These are phyloP conservation scores for Platycnemis pennipes DNA, from an alignment of 2,888 invertebrate species.

Conservation along the genomic window DNA sequence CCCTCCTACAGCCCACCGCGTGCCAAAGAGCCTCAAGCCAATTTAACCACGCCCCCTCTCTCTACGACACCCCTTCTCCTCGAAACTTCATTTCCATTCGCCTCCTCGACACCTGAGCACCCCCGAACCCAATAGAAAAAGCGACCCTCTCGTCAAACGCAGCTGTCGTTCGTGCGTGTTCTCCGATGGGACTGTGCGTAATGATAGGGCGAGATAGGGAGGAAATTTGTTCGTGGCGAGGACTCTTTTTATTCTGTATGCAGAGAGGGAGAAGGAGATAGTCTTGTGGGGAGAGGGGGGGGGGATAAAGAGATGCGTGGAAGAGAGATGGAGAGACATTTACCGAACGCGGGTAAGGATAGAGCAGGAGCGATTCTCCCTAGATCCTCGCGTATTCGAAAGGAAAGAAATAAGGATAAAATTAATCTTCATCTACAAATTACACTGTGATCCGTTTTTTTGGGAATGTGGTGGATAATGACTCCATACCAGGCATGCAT, in stretches of 20 bases:
- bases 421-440: too few species aligned
- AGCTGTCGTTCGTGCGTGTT: neutral
- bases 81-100: neutral
- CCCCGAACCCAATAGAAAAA: neutral
- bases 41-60: neutral
- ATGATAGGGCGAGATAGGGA: neutral
- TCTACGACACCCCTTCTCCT: constrained; percentile 2
- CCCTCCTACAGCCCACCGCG: too few species aligned
- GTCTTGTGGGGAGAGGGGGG: neutral
- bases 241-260: neutral
- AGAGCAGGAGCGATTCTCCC: too few species aligned
- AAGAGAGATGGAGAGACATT: too few species aligned
- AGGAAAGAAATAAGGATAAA: too few species aligned
- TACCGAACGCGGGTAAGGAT: too few species aligned
- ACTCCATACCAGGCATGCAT: too few species aligned
- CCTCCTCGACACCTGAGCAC: neutral
- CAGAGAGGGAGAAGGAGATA: constrained; percentile 17
- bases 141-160: neutral
- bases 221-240: neutral
- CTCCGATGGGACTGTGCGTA: neutral
- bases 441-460: too few species aligned
- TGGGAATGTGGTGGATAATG: too few species aligned
- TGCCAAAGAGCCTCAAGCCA: too few species aligned
- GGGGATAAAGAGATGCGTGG: neutral
- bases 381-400: too few species aligned